Base-by-base conservation (phyloP, 2,888 invertebrate genomes). In the Chouioia cunea region DNA sequence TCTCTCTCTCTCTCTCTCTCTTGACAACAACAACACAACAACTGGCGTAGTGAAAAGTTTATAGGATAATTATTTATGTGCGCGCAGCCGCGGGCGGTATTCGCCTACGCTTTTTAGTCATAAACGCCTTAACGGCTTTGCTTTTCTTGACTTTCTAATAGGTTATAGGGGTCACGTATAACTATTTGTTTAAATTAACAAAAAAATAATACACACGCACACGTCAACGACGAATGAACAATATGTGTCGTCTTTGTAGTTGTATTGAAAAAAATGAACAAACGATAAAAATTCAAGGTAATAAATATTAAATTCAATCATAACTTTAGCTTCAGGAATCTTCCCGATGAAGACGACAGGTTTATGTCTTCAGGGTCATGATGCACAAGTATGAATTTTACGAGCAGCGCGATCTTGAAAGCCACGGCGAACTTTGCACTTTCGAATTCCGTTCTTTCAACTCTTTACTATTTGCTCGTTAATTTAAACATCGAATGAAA, bases 391-490 rank as follows among this genome's bases (percentile, higher is more conserved):
- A 16, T 16, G 62, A 71, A 71, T 57, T 71, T 71, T 66, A 66
- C 66, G 60, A 66, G n/a, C 62, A 20, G 20, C 20, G 54, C 47
- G 47, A 48, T 54, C 60, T 60, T 20, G 20, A 54, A 36, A 62
- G 65, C 62, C 36, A 10, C 65, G 56, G 57, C 66, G 57, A 71
- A 66, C 66, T 66, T 66, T 63, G 65, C 62, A 66, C 66, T 71
- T 63, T 65, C 65, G 54, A 60, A 65, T 50, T 52, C 65, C 22
- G 36, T 48, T 36, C 36, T 36, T 10, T 3, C 36, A 10, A 2
- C n/a, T n/a, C n/a, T n/a, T n/a, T n/a, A n/a, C n/a, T n/a, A 12
- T 36, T 36, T 36, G 36, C 36, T 36, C 36, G 36, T 36, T 10
- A 36, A 36, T 36, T 36, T 12, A 12, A 36, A 36, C 36, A 36